Evolutionary conservation across 1,140 invertebrate species (phyloP).

Genomic region (Drosophila parvula): DNA sequence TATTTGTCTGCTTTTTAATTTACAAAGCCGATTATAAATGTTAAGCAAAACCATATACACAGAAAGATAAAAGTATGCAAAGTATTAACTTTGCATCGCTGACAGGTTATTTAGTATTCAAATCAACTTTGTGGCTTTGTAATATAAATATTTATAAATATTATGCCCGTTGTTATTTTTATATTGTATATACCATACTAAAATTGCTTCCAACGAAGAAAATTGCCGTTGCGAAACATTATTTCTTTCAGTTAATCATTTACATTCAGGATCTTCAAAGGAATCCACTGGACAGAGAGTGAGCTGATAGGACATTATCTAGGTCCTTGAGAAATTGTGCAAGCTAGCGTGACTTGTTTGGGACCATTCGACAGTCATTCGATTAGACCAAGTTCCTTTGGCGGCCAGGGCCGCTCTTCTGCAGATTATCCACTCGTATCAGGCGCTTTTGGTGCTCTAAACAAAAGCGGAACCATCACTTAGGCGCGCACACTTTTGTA

Average conservation of each 20-base stretch:
- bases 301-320: background rate
- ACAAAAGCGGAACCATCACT: slow-evolving; percentile 43
- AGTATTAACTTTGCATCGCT: background rate
- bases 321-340: slow-evolving; percentile 5
- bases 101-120: background rate
- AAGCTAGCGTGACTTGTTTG: slow-evolving; percentile 33
- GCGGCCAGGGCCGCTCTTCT: slow-evolving; percentile 9
- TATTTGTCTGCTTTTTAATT: background rate
- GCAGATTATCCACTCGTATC: slow-evolving; percentile 33
- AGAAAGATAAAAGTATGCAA: background rate
- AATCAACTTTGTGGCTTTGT: background rate
- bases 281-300: background rate
- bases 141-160: background rate
- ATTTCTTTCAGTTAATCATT: slow-evolving; percentile 2
- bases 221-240: slow-evolving; percentile 4
- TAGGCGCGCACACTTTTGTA: slow-evolving; percentile 21
- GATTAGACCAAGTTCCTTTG: slow-evolving; percentile 33
- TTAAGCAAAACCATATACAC: background rate
- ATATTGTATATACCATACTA: too few relatives aligned
- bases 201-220: background rate
- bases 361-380: slow-evolving; percentile 43
- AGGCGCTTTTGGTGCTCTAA: slow-evolving; percentile 9
- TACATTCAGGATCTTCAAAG: slow-evolving; percentile 33
- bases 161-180: background rate
- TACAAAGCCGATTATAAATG: slow-evolving; percentile 5